Evolutionary conservation across 2,888 invertebrate genomes (phyloP).

Genomic region (Ptycholaimellus sp.): DNA sequence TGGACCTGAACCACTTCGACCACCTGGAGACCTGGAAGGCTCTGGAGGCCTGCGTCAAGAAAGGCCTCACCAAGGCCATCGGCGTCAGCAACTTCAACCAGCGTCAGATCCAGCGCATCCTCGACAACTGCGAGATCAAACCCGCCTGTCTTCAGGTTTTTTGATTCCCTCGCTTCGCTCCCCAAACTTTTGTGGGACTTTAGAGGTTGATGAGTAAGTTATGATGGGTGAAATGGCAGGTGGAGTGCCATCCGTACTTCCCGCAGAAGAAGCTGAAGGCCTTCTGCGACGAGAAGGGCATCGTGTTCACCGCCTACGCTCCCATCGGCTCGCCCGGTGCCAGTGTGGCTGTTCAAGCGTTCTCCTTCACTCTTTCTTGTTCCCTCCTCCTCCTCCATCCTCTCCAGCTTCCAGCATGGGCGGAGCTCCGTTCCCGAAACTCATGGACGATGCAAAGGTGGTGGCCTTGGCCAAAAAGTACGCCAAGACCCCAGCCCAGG

Average conservation of each 20-base stretch:
- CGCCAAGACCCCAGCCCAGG: constrained; percentile 13
- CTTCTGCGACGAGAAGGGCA: constrained; percentile 39
- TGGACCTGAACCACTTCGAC: constrained; percentile 4
- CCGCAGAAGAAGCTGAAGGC: constrained; percentile 42
- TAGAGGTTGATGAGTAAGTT: no score
- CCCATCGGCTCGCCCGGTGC: constrained; percentile 14
- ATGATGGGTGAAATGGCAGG: constrained; percentile 25
- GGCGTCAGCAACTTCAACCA: constrained; percentile 19
- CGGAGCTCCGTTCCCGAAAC: no score
- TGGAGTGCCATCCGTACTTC: constrained; percentile 53
- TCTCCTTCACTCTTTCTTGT: no score
- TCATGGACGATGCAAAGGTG: constrained; percentile 10
- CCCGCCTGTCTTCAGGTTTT: constrained; percentile 19
- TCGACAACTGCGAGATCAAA: constrained; percentile 16
- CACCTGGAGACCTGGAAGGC: constrained; percentile 6
- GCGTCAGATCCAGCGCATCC: constrained; percentile 16
- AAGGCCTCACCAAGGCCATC: constrained; percentile 9
- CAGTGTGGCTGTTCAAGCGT: constrained; percentile 2
- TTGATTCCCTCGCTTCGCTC: background rate
- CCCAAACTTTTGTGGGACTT: no score
- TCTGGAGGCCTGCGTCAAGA: background rate
- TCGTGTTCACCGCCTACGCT: constrained; percentile 27
- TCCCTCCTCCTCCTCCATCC: no score
- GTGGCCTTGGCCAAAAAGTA: constrained; percentile 12
- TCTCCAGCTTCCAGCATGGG: no score